Evolutionary conservation across 2,888 invertebrate species (phyloP).

Genomic region (Fissipunctia ypsillon): DNA sequence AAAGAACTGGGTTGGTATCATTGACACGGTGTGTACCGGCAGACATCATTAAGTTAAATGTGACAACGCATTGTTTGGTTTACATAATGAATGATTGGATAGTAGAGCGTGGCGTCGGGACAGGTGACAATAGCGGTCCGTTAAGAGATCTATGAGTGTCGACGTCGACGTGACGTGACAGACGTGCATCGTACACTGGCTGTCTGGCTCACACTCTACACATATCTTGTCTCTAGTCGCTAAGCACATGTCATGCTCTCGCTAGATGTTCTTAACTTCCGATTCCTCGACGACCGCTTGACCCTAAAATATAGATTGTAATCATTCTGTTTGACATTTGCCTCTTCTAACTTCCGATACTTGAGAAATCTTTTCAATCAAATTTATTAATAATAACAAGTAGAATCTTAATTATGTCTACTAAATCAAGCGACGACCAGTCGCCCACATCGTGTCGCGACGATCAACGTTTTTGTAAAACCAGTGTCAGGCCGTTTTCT

Average conservation of each 20-base stretch:
- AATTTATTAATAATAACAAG: conserved; percentile 28
- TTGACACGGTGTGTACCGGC: conserved; percentile 64
- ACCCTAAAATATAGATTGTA: conserved; percentile 42
- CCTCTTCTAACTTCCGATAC: conserved; percentile 45
- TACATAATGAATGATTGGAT: conserved; percentile 83
- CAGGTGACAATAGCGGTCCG: conserved; percentile 75
- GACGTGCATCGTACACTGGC: conserved; percentile 59
- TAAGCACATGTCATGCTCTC: conserved; percentile 45
- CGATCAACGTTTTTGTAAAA: conserved; percentile 31
- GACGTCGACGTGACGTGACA: conserved; percentile 41
- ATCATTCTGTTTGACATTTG: conserved; percentile 40
- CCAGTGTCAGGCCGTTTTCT: conserved; percentile 20
- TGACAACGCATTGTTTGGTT: conserved; percentile 80
- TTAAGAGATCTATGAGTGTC: conserved; percentile 75
- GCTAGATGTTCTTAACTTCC: conserved; percentile 29
- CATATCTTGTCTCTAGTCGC: conserved; percentile 58
- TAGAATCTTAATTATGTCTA: conserved; percentile 23
- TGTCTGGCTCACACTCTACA: conserved; percentile 64
- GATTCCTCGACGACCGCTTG: conserved; percentile 32
- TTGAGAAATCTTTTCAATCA: conserved; percentile 1
- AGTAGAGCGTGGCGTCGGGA: conserved; percentile 73
- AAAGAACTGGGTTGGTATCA: conserved; percentile 70
- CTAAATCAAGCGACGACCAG: conserved; percentile 8
- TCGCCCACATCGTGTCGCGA: conserved; percentile 45
- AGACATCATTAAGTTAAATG: conserved; percentile 78